A percentile compares a stretch with the other conserved stretches of the same genome.
Evolutionary conservation across 2,797 vertebrate species (phyloP).

Genomic region (Gallirallus australis): DNA sequence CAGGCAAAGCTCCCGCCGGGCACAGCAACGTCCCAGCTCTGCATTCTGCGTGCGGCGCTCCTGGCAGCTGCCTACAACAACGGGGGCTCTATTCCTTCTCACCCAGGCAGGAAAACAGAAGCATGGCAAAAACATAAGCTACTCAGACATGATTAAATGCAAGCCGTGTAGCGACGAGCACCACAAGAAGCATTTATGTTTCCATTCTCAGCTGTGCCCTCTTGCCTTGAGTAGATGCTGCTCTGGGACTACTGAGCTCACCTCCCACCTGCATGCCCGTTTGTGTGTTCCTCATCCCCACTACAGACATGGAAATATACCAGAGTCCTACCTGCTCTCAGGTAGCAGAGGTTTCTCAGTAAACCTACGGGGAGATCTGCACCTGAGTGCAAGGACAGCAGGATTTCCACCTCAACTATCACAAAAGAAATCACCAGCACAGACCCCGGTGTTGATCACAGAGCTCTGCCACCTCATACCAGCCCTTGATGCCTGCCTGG

Average conservation of each 20-base stretch:
- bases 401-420: neutral
- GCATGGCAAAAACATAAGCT: conserved; percentile 31
- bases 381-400: neutral
- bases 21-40: neutral
- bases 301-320: neutral
- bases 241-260: neutral
- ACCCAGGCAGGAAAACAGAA: conserved; percentile 65
- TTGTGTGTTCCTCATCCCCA: neutral
- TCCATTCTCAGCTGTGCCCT: neutral
- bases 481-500: neutral
- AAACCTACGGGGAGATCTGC: neutral
- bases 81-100: neutral
- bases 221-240: accelerated
- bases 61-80: neutral
- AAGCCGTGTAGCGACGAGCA: neutral
- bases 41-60: neutral
- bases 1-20: neutral
- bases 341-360: neutral
- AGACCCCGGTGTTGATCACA: neutral
- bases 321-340: neutral
- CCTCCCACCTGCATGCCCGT: neutral
- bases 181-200: neutral
- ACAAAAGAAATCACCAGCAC: neutral
- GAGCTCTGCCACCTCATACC: neutral
- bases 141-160: conserved; percentile 6